Percentiles rank a stretch among this genome's conserved stretches.
Conservation (phyloP, 2,888 invertebrate species). For the Urechis unicinctus region DNA sequence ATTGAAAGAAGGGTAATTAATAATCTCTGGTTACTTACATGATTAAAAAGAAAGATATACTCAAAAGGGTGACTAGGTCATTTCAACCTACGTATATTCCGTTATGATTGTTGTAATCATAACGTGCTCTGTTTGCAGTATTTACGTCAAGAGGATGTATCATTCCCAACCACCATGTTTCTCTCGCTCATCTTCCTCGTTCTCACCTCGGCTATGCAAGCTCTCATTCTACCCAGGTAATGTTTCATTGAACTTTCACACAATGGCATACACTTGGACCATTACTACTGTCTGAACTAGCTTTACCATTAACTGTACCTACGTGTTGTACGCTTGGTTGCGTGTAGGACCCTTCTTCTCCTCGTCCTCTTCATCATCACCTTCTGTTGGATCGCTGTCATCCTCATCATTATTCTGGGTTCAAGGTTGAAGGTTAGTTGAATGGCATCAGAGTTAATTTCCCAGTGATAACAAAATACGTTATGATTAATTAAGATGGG, state of each 20-base stretch:
- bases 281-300: no score
- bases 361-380: slow-evolving; percentile 78
- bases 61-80: no score
- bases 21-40: no score
- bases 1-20: slow-evolving; percentile 74
- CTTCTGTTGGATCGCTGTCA: slow-evolving; percentile 83
- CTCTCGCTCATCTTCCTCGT: slow-evolving; percentile 71
- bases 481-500: no score
- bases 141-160: slow-evolving; percentile 76
- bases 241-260: no score
- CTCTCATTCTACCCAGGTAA: slow-evolving; percentile 51
- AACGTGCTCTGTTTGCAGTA: slow-evolving; percentile 62
- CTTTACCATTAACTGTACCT: no score
- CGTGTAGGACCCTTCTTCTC: slow-evolving; percentile 72
- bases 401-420: slow-evolving; percentile 76
- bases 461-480: no score
- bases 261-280: background rate
- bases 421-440: slow-evolving; percentile 62
- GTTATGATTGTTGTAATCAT: no score
- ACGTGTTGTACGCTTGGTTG: no score
- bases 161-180: slow-evolving; percentile 69
- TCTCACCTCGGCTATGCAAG: slow-evolving; percentile 70
- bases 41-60: no score
- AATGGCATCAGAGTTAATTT: no score
- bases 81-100: no score